These are phyloP conservation scores for Thysanoteuthis rhombus DNA, from an alignment of 2,888 invertebrate genomes.

Conservation along the genomic window DNA sequence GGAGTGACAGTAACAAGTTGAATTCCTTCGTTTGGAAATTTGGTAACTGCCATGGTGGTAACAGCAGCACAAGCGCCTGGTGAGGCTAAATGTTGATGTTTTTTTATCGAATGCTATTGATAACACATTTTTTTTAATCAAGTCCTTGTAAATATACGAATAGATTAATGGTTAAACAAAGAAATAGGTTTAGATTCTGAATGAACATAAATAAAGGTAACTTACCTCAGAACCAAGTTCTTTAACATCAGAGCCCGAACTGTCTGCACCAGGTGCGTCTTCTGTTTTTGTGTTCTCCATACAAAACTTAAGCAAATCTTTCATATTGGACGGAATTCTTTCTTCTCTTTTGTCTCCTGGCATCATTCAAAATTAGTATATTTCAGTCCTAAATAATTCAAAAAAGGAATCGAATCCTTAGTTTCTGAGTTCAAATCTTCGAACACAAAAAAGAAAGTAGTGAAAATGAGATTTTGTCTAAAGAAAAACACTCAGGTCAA, in stretches of 20 bases:
- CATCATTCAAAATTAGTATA: not conserved
- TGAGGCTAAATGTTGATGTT: too few species aligned
- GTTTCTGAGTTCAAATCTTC: not conserved
- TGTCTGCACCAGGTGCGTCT: conserved; percentile 34
- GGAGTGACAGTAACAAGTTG: too few species aligned
- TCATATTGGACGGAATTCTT: conserved; percentile 45
- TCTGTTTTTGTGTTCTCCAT: conserved; percentile 42
- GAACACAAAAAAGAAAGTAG: not conserved
- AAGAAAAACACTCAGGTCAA: not conserved
- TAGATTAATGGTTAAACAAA: not conserved
- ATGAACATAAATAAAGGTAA: not conserved
- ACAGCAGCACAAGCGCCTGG: too few species aligned
- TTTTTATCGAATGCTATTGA: too few species aligned
- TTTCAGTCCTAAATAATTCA: not conserved
- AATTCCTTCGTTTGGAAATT: too few species aligned
- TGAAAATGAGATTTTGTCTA: not conserved
- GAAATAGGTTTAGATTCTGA: not conserved
- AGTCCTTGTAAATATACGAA: not conserved
- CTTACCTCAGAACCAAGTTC: conserved; percentile 1
- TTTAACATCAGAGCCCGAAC: not conserved
- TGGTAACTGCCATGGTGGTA: too few species aligned
- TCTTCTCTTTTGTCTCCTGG: conserved; percentile 16
- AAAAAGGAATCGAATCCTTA: not conserved
- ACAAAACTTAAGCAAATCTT: conserved; percentile 50
- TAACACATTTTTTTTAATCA: too few species aligned